Percentiles rank a stretch among this genome's conserved stretches.
Evolutionary conservation across 2,797 vertebrate species (phyloP).

Genomic region (Melanotaenia nigrans): DNA sequence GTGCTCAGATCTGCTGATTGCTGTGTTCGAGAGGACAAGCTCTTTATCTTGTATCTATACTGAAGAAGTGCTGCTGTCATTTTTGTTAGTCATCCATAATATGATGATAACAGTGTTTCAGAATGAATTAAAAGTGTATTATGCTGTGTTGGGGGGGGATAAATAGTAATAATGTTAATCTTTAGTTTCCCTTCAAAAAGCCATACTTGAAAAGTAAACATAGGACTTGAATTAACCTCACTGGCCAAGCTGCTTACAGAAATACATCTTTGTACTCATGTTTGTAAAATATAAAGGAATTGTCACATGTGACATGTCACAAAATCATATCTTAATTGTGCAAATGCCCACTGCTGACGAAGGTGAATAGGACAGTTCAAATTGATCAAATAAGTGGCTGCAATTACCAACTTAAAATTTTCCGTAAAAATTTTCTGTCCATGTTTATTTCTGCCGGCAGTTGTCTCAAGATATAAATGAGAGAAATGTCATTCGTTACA

Average conservation of each 20-base stretch:
- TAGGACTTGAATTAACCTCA: constrained; percentile 26
- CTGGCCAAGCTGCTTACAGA: neutral
- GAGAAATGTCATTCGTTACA: too few relatives aligned
- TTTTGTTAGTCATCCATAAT: constrained; percentile 55
- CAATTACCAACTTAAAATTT: too few relatives aligned
- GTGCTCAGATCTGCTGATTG: constrained; percentile 70
- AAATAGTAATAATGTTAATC: constrained; percentile 34
- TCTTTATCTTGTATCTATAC: constrained; percentile 56
- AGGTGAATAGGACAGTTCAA: too few relatives aligned
- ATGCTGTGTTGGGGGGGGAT: constrained; percentile 10
- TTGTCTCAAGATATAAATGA: too few relatives aligned
- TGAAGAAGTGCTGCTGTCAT: constrained; percentile 44
- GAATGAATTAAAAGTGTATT: constrained; percentile 34
- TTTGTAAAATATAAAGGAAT: neutral
- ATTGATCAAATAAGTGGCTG: too few relatives aligned
- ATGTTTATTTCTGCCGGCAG: too few relatives aligned
- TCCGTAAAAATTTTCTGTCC: too few relatives aligned
- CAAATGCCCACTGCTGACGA: neutral
- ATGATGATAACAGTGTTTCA: constrained; percentile 47
- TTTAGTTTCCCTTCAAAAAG: constrained; percentile 7
- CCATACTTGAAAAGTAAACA: constrained; percentile 8
- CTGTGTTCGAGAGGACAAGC: constrained; percentile 55
- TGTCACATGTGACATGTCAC: too few relatives aligned
- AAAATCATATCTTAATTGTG: neutral
- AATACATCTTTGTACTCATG: neutral